phyloP scores from a whole-genome alignment of 2,888 invertebrate genomes.

The Bedellia somnulentella region DNA sequence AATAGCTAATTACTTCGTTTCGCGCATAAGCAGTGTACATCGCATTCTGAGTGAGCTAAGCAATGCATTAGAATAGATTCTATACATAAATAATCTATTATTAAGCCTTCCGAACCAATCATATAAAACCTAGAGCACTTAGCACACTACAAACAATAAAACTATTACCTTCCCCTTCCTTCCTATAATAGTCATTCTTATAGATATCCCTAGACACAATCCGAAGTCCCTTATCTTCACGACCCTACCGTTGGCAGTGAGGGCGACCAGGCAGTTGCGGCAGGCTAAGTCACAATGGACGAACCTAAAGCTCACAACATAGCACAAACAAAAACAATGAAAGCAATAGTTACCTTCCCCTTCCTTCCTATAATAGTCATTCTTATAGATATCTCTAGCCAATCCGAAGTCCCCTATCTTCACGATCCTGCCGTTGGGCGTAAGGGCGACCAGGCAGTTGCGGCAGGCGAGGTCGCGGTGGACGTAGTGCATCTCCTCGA shows the following conservation, averaged over 20 bases:
- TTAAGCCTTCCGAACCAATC: too few relatives aligned
- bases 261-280: conserved; percentile 92
- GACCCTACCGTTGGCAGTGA: conserved; percentile 68
- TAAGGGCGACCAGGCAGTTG: conserved; percentile 89
- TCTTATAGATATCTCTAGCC: conserved; percentile 94
- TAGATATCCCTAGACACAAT: conserved; percentile 66
- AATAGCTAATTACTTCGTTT: too few relatives aligned
- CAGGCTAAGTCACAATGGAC: conserved; percentile 96
- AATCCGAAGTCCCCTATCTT: conserved; percentile 97
- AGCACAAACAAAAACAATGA: too few relatives aligned
- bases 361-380: conserved; percentile 96
- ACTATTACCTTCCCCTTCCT: conserved; percentile 74
- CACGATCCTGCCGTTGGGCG: conserved; percentile 73
- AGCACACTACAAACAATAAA: too few relatives aligned
- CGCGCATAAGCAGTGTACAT: too few relatives aligned
- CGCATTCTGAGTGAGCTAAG: too few relatives aligned
- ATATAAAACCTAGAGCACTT: too few relatives aligned
- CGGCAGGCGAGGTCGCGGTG: conserved; percentile 95
- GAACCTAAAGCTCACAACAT: conserved; percentile 68
- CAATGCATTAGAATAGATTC: too few relatives aligned
- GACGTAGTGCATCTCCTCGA: conserved; percentile 97
- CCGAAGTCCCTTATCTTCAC: conserved; percentile 99
- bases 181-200: conserved; percentile 95
- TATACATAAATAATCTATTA: too few relatives aligned
- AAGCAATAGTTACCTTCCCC: conserved; percentile 75